phyloP scores from a whole-genome alignment of 1,140 invertebrate genomes.

The Liolophura sinensis region DNA sequence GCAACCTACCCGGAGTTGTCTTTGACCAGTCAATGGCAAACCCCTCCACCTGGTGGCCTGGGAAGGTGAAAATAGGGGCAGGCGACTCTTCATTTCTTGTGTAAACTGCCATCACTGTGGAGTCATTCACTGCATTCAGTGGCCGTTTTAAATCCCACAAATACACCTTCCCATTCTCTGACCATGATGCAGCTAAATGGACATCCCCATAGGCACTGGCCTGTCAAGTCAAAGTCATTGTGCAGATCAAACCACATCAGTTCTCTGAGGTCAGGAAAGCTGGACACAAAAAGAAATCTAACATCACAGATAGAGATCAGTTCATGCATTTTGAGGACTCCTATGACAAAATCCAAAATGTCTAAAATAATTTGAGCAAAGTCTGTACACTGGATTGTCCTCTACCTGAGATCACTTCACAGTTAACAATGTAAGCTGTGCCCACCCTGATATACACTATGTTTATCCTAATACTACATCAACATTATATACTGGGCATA shows the following conservation, averaged over 20 bases:
- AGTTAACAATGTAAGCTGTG: too few species aligned
- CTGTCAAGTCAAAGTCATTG: slow-evolving; percentile 39
- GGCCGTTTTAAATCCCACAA: slow-evolving; percentile 88
- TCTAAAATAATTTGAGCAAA: too few species aligned
- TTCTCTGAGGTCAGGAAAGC: too few species aligned
- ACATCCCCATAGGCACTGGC: slow-evolving; percentile 55
- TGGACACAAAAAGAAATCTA: too few species aligned
- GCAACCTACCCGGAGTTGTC: slow-evolving; percentile 69
- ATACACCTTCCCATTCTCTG: slow-evolving; percentile 86
- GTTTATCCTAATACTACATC: too few species aligned
- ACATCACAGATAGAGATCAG: too few species aligned
- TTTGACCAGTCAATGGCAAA: slow-evolving; percentile 93
- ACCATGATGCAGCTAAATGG: slow-evolving; percentile 84
- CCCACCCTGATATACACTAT: too few species aligned
- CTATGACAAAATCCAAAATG: too few species aligned
- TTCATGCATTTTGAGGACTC: too few species aligned
- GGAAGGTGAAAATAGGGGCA: slow-evolving; percentile 83
- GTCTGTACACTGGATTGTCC: too few species aligned
- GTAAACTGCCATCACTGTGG: slow-evolving; percentile 62
- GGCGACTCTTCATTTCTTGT: slow-evolving; percentile 54
- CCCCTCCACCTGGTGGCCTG: slow-evolving; percentile 90
- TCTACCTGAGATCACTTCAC: too few species aligned
- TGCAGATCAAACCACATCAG: background rate
- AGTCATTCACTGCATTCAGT: slow-evolving; percentile 76
- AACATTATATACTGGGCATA: too few species aligned